Percentiles rank a stretch among this genome's conserved stretches.
These are phyloP conservation scores for Venustaconcha ellipsiformis DNA, from an alignment of 1,140 invertebrate species.

Conservation along the genomic window DNA sequence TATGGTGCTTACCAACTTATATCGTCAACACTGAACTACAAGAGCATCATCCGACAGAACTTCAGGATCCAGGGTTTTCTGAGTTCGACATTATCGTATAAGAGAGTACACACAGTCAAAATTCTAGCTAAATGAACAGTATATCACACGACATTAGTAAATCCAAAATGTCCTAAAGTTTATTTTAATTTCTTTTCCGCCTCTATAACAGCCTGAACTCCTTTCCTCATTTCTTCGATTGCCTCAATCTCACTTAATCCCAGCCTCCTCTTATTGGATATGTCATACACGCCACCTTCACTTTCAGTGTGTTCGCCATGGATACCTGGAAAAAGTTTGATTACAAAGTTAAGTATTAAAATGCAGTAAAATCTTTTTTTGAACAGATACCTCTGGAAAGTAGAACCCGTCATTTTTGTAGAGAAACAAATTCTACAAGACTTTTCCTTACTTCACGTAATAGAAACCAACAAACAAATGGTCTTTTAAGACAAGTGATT, in stretches of 20 bases:
- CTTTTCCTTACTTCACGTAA: not conserved
- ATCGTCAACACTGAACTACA: too few relatives aligned
- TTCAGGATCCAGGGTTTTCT: too few relatives aligned
- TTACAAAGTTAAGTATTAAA: not conserved
- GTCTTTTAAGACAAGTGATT: not conserved
- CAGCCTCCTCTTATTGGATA: conserved; percentile 66
- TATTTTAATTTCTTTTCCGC: not conserved
- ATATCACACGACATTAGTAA: too few relatives aligned
- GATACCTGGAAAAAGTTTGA: conserved; percentile 75
- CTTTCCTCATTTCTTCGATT: conserved; percentile 51
- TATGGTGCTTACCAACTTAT: too few relatives aligned
- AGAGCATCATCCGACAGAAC: too few relatives aligned
- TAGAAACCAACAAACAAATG: not conserved
- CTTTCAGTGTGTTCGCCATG: conserved; percentile 91
- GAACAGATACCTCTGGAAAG: not conserved
- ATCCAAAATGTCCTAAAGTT: too few relatives aligned
- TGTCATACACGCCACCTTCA: conserved; percentile 71
- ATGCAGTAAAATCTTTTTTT: not conserved
- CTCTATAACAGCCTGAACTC: conserved; percentile 38
- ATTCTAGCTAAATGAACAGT: too few relatives aligned
- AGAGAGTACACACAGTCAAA: too few relatives aligned
- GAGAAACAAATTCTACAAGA: not conserved
- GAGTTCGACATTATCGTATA: too few relatives aligned
- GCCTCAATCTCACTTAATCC: conserved; percentile 65
- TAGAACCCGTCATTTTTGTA: not conserved